Conservation (phyloP, 92 coral and sea anemone genomes). For the Bergia sp. region DNA sequence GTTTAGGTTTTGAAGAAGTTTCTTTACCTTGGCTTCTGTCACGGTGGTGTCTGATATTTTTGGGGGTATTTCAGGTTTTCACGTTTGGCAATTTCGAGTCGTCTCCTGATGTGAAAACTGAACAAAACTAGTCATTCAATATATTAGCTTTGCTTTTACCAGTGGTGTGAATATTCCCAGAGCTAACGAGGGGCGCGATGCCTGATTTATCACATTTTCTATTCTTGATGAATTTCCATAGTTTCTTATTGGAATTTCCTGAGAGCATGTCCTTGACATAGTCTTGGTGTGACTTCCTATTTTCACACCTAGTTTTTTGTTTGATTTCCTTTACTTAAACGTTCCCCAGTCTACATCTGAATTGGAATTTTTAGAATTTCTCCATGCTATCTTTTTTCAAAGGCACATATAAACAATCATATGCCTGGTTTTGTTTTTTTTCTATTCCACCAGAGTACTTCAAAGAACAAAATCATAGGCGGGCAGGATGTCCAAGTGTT, state of each 20-base stretch:
- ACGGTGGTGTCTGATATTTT: background rate
- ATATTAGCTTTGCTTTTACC: background rate
- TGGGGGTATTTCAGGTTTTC: background rate
- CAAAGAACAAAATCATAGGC: too few species aligned
- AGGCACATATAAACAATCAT: too few species aligned
- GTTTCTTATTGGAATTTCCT: background rate
- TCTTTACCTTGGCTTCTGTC: background rate
- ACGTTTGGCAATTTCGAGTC: background rate
- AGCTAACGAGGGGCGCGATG: background rate
- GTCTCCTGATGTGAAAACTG: background rate
- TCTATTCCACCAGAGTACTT: too few species aligned
- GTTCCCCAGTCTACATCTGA: too few species aligned
- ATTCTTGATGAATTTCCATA: background rate
- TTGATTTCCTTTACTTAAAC: background rate
- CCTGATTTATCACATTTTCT: background rate
- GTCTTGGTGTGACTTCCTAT: background rate
- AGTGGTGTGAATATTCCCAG: background rate
- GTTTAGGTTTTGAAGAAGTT: background rate
- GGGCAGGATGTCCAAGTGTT: too few species aligned
- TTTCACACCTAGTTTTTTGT: background rate
- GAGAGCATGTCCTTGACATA: background rate
- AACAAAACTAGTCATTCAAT: background rate
- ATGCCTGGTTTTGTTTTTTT: too few species aligned
- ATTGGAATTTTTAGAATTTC: too few species aligned
- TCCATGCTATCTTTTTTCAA: too few species aligned